phyloP scores from a whole-genome alignment of 2,113 vertebrate species.

The Pelusios castaneus region DNA sequence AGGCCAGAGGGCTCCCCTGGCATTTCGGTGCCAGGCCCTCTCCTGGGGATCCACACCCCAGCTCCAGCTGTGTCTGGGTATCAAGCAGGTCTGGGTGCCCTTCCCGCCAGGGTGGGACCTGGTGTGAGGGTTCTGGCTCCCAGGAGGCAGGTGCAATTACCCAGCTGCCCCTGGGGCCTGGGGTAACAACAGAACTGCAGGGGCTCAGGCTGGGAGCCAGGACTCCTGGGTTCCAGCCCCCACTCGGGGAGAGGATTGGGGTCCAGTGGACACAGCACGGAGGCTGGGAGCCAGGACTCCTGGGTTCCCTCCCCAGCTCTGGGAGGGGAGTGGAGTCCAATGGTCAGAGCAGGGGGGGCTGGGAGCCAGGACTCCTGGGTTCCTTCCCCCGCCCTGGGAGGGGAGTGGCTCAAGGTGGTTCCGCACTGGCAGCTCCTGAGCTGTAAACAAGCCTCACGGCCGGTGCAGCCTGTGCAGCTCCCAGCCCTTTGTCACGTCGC shows the following conservation, averaged over 20 bases:
- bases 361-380: no score
- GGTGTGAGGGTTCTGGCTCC: not conserved
- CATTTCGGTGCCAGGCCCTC: not conserved
- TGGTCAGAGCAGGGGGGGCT: no score
- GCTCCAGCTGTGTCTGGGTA: not conserved
- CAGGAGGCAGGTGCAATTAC: not conserved
- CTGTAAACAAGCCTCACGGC: not conserved
- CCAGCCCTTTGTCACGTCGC: not conserved
- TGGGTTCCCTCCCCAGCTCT: no score
- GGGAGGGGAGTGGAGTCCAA: no score
- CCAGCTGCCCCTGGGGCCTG: not conserved
- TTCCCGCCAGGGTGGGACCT: not conserved
- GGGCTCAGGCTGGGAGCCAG: not conserved
- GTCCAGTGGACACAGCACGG: no score
- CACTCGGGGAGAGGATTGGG: no score
- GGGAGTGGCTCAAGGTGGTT: not conserved
- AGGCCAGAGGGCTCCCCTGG: not conserved
- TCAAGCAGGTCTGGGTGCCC: not conserved
- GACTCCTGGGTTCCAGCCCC: no score
- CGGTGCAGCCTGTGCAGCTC: not conserved
- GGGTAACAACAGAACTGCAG: not conserved
- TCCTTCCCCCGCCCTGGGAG: no score
- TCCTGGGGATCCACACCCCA: not conserved
- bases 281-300: no score
- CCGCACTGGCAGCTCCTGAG: not conserved